phyloP scores from a whole-genome alignment of 2,113 vertebrate genomes.

The Zosterops hypoxanthus region DNA sequence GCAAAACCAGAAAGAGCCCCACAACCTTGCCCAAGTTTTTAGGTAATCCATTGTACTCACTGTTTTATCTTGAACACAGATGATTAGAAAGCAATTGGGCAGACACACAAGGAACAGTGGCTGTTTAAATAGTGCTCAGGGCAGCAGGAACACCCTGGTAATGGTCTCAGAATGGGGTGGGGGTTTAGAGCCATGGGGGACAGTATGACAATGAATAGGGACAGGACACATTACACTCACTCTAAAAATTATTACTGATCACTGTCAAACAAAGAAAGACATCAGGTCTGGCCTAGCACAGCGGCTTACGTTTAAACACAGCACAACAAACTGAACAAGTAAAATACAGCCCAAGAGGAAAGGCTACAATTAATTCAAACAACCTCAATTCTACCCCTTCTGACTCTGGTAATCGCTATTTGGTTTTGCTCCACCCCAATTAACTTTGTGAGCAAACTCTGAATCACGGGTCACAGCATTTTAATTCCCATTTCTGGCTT shows the following conservation, averaged over 20 bases:
- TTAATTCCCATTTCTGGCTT: not conserved
- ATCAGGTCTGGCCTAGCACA: not conserved
- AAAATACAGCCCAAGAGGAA: not conserved
- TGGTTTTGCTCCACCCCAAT: not conserved
- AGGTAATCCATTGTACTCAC: not conserved
- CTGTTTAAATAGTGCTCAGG: not conserved
- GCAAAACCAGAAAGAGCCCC: not conserved
- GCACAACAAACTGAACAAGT: not conserved
- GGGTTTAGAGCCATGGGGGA: not conserved
- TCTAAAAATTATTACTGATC: too few relatives aligned
- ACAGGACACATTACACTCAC: too few relatives aligned
- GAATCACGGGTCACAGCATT: not conserved
- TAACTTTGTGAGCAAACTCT: not conserved
- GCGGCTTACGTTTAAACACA: not conserved
- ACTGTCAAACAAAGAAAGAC: too few relatives aligned
- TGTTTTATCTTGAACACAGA: not conserved
- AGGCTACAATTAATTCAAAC: not conserved
- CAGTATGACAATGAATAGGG: rapidly evolving
- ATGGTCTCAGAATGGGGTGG: not conserved
- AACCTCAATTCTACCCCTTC: not conserved
- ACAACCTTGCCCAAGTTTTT: not conserved
- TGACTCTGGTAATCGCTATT: not conserved
- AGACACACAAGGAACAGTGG: rapidly evolving
- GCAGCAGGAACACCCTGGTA: not conserved
- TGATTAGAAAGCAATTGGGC: not conserved